Base-by-base conservation (phyloP, 2,797 vertebrate genomes). In the Potorous gilbertii region DNA sequence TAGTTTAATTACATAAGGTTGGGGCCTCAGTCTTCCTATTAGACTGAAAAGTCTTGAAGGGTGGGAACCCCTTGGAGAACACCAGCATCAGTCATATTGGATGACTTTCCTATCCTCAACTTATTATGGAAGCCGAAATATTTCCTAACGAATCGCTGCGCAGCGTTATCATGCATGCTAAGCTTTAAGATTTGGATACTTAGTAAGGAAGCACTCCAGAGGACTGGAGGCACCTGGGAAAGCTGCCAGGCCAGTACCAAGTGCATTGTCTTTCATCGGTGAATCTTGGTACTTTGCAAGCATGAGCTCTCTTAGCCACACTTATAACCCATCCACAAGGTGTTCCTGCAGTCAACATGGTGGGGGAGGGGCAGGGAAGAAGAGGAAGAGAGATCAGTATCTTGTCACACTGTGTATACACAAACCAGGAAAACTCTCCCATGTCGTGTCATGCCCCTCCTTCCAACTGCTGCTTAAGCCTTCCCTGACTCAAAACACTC, bases 401-500 rank as follows among this genome's bases (percentile, higher is more conserved):
- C 93, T 54, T 93, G 62, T 46, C 57, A 54, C 29, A 92, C 50
- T 95, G 93, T 52, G 11, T 95, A n/a, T 40, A 90, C 56, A 93
- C 5, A 55, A 92, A 93, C 55, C 54, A 46, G 52, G 54, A 92
- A 90, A 92, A 90, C 16, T 3, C 54, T 52, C 46, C 55, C 50
- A 59, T 66, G 31, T 74, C 16, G 66, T 40, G 56, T 18, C 16
- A 28, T 95, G 94, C 46, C 96, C 74, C 87, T 95, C 93, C 92
- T 95, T 90, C 46, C 52, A 54, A 90, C 54, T 90, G 59, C 31
- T 66, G 59, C 59, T 66, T 66, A 95, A 55, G 90, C 34, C 54
- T 90, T 92, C 14, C 12, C 28, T 90, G 54, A 92, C 90, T 93
- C 92, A 40, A 81, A 97, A 93, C 18, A 74, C 94, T 34, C 55